phyloP scores from a whole-genome alignment of 2,113 vertebrate species.

The Talpa occidentalis region DNA sequence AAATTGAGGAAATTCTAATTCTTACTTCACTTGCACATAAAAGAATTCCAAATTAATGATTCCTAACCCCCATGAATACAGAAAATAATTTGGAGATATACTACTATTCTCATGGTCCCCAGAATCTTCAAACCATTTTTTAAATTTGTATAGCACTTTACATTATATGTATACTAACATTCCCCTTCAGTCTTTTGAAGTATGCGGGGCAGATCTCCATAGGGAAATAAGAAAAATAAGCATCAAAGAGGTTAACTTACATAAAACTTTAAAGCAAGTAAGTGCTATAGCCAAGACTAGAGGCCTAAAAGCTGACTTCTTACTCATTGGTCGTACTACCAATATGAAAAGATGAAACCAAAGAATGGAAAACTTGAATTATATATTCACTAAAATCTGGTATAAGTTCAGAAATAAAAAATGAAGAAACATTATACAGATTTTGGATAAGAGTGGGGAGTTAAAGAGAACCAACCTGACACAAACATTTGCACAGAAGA shows the following conservation, averaged over 20 bases:
- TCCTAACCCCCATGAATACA: neutral
- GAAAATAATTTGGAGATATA: conserved; percentile 48
- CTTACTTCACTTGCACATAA: conserved; percentile 47
- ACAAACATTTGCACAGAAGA: neutral
- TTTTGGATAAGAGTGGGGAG: neutral
- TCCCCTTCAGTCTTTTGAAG: neutral
- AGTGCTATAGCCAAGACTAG: neutral
- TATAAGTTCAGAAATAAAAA: neutral
- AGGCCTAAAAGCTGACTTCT: neutral
- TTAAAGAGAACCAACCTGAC: conserved; percentile 1
- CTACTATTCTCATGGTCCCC: neutral
- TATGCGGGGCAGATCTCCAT: neutral
- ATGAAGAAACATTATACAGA: neutral
- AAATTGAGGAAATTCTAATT: neutral
- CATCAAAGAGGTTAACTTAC: neutral
- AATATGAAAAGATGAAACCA: neutral
- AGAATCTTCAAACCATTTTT: neutral
- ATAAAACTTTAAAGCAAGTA: neutral
- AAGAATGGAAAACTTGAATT: neutral
- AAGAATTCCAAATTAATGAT: conserved; percentile 14
- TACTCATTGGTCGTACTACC: neutral
- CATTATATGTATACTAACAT: neutral
- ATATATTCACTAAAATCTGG: conserved; percentile 10
- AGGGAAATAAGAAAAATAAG: neutral
- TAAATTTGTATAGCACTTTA: neutral